These are phyloP conservation scores for Pogonophryne albipinna DNA, from an alignment of 2,797 vertebrate species.

Conservation along the genomic window DNA sequence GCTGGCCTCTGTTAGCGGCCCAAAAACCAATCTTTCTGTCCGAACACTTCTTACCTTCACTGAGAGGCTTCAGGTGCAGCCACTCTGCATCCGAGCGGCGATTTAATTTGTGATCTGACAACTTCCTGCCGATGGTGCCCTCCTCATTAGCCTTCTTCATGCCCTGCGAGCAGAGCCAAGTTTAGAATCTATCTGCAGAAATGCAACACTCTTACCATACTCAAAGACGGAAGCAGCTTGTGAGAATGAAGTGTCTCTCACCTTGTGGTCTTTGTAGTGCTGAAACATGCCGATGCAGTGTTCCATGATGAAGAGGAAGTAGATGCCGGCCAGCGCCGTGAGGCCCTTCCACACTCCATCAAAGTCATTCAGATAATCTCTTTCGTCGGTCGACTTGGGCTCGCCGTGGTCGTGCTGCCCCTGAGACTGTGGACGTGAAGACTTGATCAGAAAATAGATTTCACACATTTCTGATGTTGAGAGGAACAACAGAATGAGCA, in stretches of 20 bases:
- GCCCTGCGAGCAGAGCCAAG: slow-evolving; percentile 63
- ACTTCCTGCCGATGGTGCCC: slow-evolving; percentile 91
- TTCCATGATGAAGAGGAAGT: slow-evolving; percentile 97
- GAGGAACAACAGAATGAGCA: neutral
- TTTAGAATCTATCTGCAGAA: neutral
- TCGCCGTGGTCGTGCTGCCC: slow-evolving; percentile 90
- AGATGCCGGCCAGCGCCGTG: slow-evolving; percentile 94
- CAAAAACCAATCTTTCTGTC: too few relatives aligned
- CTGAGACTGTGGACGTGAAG: slow-evolving; percentile 85
- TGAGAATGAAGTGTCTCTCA: slow-evolving; percentile 63
- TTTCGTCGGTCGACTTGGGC: slow-evolving; percentile 23
- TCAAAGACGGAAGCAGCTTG: neutral
- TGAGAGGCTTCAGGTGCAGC: slow-evolving; percentile 94
- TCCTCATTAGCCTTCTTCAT: slow-evolving; percentile 85
- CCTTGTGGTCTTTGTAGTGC: slow-evolving; percentile 92
- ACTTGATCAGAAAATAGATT: slow-evolving; percentile 14
- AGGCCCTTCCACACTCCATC: slow-evolving; percentile 97
- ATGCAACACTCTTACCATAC: neutral
- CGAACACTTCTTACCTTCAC: slow-evolving; percentile 73
- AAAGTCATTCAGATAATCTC: slow-evolving; percentile 84
- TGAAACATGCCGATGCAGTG: slow-evolving; percentile 98
- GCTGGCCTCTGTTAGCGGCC: too few relatives aligned
- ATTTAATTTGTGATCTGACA: slow-evolving; percentile 96
- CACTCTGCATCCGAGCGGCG: slow-evolving; percentile 94
- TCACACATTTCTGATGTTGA: neutral